Evolutionary conservation across 2,797 vertebrate genomes (phyloP).

Genomic region (Ptychadena robeensis): DNA sequence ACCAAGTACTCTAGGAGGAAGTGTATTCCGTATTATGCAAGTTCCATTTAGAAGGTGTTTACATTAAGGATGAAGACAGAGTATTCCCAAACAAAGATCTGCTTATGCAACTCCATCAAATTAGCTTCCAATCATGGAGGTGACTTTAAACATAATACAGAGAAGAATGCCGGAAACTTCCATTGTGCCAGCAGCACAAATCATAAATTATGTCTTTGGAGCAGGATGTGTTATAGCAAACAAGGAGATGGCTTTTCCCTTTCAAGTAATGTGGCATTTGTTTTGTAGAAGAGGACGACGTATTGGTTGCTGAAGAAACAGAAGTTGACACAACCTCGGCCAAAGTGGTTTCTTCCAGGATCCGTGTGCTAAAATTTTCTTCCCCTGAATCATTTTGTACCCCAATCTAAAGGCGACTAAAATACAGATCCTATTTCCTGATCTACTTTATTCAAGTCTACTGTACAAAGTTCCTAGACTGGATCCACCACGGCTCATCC

Average conservation of each 20-base stretch:
- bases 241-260: constrained; percentile 61
- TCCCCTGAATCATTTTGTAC: neutral
- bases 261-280: constrained; percentile 66
- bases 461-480: no score
- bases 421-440: no score
- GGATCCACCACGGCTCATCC: no score
- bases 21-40: neutral
- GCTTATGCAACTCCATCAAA: constrained; percentile 52
- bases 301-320: constrained; percentile 19
- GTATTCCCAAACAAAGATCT: constrained; percentile 50
- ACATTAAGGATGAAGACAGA: neutral
- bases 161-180: constrained; percentile 56
- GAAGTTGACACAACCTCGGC: neutral
- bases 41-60: constrained; percentile 11
- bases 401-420: no score
- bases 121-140: neutral
- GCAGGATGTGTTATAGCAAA: constrained; percentile 64
- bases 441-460: no score
- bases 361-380: no score
- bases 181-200: constrained; percentile 63
- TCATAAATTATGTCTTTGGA: constrained; percentile 58
- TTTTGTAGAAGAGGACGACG: constrained; percentile 44
- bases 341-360: neutral
- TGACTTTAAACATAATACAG: constrained; percentile 51
- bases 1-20: neutral